These are phyloP conservation scores for Aldrovandia affinis DNA, from an alignment of 2,797 vertebrate genomes.

Conservation along the genomic window DNA sequence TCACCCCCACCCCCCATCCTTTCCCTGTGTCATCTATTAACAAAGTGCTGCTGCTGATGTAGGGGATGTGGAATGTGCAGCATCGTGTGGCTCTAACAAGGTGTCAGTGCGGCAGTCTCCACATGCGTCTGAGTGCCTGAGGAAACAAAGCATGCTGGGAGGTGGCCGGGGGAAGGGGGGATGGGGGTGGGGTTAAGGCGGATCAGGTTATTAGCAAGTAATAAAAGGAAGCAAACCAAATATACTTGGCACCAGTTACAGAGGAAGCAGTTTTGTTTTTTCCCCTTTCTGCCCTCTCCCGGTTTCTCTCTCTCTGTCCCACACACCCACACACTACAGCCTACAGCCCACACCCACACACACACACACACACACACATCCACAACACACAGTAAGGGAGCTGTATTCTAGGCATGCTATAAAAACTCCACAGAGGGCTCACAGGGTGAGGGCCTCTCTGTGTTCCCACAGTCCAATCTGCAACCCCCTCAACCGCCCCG, in stretches of 20 bases:
- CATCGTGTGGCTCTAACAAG: slow-evolving; percentile 31
- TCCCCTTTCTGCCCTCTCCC: slow-evolving; percentile 36
- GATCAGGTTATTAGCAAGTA: slow-evolving; percentile 21
- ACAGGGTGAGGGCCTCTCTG: background rate
- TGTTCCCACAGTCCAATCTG: background rate
- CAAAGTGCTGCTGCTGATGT: slow-evolving; percentile 27
- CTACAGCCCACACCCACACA: background rate
- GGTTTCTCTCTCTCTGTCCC: background rate
- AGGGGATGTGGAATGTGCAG: slow-evolving; percentile 35
- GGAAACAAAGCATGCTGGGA: slow-evolving; percentile 26
- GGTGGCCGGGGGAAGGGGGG: slow-evolving; percentile 10
- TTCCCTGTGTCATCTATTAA: slow-evolving; percentile 55
- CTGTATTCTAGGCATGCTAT: background rate
- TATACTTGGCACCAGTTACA: slow-evolving; percentile 4
- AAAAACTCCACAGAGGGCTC: background rate
- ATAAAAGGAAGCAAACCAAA: slow-evolving; percentile 26
- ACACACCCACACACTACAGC: background rate
- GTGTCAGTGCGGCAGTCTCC: slow-evolving; percentile 32
- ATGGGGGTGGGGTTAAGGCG: background rate
- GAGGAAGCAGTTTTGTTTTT: background rate
- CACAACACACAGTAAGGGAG: background rate
- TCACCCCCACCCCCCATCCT: slow-evolving; percentile 42
- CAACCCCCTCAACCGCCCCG: background rate
- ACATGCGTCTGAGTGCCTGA: slow-evolving; percentile 29
- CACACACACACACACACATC: background rate